Base-by-base conservation (phyloP, 1,140 invertebrate genomes). In the Reticulitermes speratus region DNA sequence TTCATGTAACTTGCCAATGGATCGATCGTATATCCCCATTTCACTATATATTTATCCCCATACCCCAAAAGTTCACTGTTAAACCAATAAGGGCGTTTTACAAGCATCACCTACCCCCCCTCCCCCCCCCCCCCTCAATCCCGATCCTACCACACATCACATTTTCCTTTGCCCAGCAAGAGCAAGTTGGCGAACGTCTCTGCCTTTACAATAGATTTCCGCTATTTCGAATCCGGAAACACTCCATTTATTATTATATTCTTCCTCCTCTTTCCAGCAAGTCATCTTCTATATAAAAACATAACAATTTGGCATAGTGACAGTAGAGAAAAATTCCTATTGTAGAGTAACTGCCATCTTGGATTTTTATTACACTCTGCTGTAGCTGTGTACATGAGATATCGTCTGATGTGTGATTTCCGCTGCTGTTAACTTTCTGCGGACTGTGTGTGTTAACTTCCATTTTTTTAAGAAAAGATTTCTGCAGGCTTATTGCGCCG, bases 351-450 rank as follows among this genome's bases (percentile, higher is more conserved):
- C n/a, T 25, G 65, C n/a, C 65, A 75, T 75, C 65, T 75, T 75
- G 65, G 65, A 75, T 75, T 75, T 75, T 30, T 75, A 75, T 75
- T 75, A 75, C 65, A 75, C n/a, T 75, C 14, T 75, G 8, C 25
- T 75, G 65, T 30, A 75, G 65, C n/a, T 75, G 65, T 75, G 65
- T 75, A 75, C 65, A 75, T 30, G 65, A 75, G 65, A n/a, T 75
- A 25, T 25, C 25, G n/a, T 30, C n/a, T 75, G 65, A 75, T 30
- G 65, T 75, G 65, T 30, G 65, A 75, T 30, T 75, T 75, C 65
- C 65, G 65, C 65, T 55, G 2, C n/a, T 75, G 65, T 75, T n/a
- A 21, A 65, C 59, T 75, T n/a, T 25, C n/a, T 75, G 52, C 7
- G 1, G 14, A 19, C 21, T 59, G 55, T 59, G 55, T 30, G 65